phyloP scores from a whole-genome alignment of 2,888 invertebrate species.

The Drosophila pegasa region DNA sequence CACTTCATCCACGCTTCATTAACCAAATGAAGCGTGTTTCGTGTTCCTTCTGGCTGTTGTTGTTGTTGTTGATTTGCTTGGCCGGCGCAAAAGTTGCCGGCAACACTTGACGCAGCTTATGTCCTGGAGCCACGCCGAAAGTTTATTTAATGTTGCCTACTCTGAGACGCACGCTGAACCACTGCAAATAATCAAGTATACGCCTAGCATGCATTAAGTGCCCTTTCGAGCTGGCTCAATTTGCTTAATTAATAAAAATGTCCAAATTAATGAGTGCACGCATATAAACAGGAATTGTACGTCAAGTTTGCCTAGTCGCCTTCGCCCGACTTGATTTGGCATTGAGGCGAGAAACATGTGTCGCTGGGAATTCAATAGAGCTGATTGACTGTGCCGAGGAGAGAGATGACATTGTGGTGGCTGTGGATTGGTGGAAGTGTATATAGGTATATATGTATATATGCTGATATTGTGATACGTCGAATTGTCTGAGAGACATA shows the following conservation, averaged over 20 bases:
- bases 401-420: not conserved
- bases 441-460: not conserved
- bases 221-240: constrained; percentile 49
- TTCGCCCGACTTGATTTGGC: constrained; percentile 2
- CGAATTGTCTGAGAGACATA: not conserved
- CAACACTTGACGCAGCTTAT: constrained; percentile 43
- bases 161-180: constrained; percentile 36
- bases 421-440: not conserved
- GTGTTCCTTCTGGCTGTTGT: constrained; percentile 1
- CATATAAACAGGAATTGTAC: constrained; percentile 24
- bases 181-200: constrained; percentile 70
- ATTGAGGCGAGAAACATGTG: not conserved
- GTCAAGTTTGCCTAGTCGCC: constrained; percentile 23
- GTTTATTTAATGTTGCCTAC: constrained; percentile 53
- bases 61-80: not conserved
- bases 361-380: not conserved
- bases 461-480: not conserved
- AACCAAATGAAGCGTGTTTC: constrained; percentile 64
- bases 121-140: constrained; percentile 12
- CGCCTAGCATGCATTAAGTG: constrained; percentile 42
- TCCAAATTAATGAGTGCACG: constrained; percentile 44
- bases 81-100: constrained; percentile 33
- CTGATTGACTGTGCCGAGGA: not conserved
- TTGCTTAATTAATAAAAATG: constrained; percentile 78
- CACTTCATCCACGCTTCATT: constrained; percentile 57